Conservation (phyloP, 2,797 vertebrate genomes). For the Busarellus nigricollis region DNA sequence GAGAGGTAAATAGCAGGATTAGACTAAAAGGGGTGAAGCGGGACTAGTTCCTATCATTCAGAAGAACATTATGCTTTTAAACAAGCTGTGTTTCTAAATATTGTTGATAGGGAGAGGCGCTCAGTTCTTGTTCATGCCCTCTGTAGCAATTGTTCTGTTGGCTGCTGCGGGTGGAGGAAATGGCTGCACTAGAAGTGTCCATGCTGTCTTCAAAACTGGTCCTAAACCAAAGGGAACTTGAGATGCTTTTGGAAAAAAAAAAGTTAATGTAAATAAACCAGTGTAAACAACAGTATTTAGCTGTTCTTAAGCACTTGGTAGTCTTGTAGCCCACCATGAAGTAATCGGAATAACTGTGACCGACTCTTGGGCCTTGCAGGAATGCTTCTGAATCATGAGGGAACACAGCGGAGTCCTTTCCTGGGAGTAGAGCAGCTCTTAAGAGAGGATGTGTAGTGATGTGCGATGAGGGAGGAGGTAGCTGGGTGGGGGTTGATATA, state of each 20-base stretch:
- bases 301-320: neutral
- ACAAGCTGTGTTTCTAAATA: neutral
- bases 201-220: neutral
- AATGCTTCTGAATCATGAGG: neutral
- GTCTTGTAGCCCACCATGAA: accelerated
- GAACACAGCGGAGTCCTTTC: neutral
- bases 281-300: neutral
- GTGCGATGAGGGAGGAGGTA: neutral
- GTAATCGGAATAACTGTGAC: neutral
- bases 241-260: neutral
- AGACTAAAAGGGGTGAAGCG: neutral
- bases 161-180: neutral
- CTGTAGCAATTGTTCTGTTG: neutral
- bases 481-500: neutral
- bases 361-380: neutral
- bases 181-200: neutral
- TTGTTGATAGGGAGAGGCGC: neutral
- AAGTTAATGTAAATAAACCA: neutral
- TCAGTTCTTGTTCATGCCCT: neutral
- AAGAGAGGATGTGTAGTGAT: neutral
- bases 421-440: neutral
- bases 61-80: neutral
- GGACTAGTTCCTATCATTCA: neutral
- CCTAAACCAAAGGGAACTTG: neutral
- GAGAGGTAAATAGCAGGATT: neutral